Evolutionary conservation across 2,888 invertebrate species (phyloP).

Genomic region (Ischnura elegans): DNA sequence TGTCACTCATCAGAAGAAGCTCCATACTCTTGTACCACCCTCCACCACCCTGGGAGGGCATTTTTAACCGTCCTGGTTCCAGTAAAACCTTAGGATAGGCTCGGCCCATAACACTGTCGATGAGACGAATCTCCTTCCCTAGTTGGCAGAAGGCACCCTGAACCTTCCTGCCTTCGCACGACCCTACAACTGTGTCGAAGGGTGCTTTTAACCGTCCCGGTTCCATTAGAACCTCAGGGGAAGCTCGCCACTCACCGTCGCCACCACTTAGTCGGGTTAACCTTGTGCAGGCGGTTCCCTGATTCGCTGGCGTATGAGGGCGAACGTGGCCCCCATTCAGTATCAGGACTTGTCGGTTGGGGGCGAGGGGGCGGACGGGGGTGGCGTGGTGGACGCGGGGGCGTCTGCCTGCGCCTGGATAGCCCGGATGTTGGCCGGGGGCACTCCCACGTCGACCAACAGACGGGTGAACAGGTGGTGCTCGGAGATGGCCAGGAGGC

Average conservation of each 20-base stretch:
- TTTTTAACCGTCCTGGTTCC: not conserved
- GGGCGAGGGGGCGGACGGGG: not conserved
- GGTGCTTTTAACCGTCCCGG: too few species aligned
- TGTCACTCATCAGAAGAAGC: too few species aligned
- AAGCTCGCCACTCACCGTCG: not conserved
- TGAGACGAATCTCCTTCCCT: too few species aligned
- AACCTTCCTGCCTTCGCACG: too few species aligned
- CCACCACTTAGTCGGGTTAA: not conserved
- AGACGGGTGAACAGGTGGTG: slow-evolving; percentile 77
- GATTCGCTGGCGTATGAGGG: slow-evolving; percentile 53
- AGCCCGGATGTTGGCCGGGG: slow-evolving; percentile 73
- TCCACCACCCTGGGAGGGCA: not conserved
- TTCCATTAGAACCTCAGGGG: too few species aligned
- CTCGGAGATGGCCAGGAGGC: slow-evolving; percentile 74
- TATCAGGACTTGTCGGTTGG: slow-evolving; percentile 52
- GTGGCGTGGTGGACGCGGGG: not conserved
- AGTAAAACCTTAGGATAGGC: not conserved
- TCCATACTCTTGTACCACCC: too few species aligned
- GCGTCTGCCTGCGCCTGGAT: slow-evolving; percentile 62
- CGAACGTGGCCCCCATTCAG: slow-evolving; percentile 65
- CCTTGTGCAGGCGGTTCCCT: not conserved
- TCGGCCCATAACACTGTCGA: too few species aligned
- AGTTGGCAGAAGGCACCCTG: too few species aligned
- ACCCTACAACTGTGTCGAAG: too few species aligned
- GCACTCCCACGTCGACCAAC: slow-evolving; percentile 78